Evolutionary conservation across 2,113 vertebrate species (phyloP), one percentile per base, ranked within the genome.

Genomic region (Hyaena hyaena): DNA sequence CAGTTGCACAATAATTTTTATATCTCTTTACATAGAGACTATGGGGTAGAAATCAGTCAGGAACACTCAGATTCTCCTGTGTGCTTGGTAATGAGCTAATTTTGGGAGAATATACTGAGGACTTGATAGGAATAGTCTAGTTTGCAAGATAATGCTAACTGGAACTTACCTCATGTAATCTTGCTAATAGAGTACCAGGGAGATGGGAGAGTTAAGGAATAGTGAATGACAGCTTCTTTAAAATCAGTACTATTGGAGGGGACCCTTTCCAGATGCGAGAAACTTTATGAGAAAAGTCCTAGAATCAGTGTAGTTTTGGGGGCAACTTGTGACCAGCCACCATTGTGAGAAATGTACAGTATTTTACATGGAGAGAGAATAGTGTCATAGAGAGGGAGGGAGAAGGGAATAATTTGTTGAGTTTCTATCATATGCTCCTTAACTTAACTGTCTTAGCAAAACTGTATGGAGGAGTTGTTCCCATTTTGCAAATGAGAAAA

Each of bases 91-190:
- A 10, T 91, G 35, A 98, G 50, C 69, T 91, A 82, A 93, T 55
- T 88, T 19, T 48, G 7, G n/a, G 45, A 68, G 35, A 50, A 81
- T 69, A n/a, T 82, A 89, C 21, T 24, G 24, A 89, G 63, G 50
- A 73, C 68, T 96, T 89, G 58, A 28, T 85, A 26, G 92, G 58
- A 83, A n/a, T 77, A 55, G n/a, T 69, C 21, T 93, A 87, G n/a
- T 88, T 95, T 77, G 71, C 88, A 61, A 92, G 65, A 43, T 4
- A 89, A 88, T 65, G 71, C 65, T 10, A 97, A n/a, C 33, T 86
- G 28, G 0, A 43, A 43, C 15, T 43, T 79, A 55, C 35, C 28
- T 16, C 45, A 24, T 66, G 10, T n/a, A 87, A 26, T 77, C 39
- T 28, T 80, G 65, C 23, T 73, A 0, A n/a, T 89, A 24, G 45